Base-by-base conservation (phyloP, 2,797 vertebrate species). In the Tapera naevia region DNA sequence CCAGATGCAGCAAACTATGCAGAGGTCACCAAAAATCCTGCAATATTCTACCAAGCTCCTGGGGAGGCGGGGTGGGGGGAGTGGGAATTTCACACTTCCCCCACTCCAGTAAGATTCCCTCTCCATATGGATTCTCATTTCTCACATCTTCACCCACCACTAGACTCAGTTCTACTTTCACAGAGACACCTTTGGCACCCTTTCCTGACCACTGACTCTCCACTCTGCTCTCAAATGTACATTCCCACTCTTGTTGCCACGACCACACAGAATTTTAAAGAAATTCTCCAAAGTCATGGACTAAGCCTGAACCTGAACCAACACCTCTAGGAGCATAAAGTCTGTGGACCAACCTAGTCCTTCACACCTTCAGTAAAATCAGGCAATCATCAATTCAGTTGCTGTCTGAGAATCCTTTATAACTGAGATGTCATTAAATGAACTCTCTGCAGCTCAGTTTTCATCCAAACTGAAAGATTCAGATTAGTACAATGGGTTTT, bases 251-350 rank as follows among this genome's bases (percentile, higher is more conserved):
- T n/a, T 64, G 37, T 64, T 78, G 32, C 17, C 21, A 9, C 0
- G 1, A 67, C 25, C 25, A 58, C 11, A 28, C 6, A 41, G 27
- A 65, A 33, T 17, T 60, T 27, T 46, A 10, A 66, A 56, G n/a
- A 80, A 54, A 37, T 45, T 50, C 61, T 41, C 86, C 28, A 62
- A 76, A 89, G 19, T 15, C 19, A 37, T 3, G 8, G 13, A 17
- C n/a, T 62, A 66, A 60, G 13, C 17, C 41, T 83, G 35, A 89
- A 69, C 18, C 23, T 71, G 53, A 64, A 56, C 6, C 27, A 45
- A 48, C 4, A 25, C 3, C 6, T 43, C 45, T 13, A 16, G 9
- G 11, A 85, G 8, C 2, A 1, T 0, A 2, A 51, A 19, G 17
- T 37, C n/a, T 67, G 27, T 41, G 25, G 17, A 53, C 45, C 66